A percentile compares a stretch with the other conserved stretches of the same genome.
Evolutionary conservation across 2,888 invertebrate genomes (phyloP).

Genomic region (Diogma glabrata): DNA sequence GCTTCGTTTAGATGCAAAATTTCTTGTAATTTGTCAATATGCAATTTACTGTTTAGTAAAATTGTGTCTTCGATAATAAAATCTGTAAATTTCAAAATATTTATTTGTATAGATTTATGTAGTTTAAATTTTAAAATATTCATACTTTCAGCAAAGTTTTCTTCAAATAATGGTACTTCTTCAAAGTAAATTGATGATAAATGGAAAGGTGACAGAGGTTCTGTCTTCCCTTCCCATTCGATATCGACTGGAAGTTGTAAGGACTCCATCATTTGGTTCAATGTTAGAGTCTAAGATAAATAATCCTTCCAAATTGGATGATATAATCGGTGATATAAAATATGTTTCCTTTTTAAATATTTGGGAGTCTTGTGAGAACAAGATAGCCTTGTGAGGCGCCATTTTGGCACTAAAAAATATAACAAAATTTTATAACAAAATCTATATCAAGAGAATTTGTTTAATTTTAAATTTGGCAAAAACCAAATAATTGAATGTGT

Average conservation of each 20-base stretch:
- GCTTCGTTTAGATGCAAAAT: no score
- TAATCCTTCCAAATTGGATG: not conserved
- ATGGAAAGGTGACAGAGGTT: conserved; percentile 32
- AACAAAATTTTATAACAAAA: no score
- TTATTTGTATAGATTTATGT: not conserved
- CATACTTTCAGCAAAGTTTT: conserved; percentile 20
- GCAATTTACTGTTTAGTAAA: conserved; percentile 5
- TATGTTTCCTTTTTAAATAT: conserved; percentile 14
- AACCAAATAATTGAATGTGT: no score
- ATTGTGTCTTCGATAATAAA: conserved; percentile 4
- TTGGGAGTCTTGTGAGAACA: conserved; percentile 46
- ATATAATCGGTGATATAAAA: not conserved
- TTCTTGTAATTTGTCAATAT: no score
- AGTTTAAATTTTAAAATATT: not conserved
- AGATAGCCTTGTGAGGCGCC: conserved; percentile 59
- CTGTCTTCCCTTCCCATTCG: conserved; percentile 34
- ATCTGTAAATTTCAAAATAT: not conserved
- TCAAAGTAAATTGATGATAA: conserved; percentile 22
- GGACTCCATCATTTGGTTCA: conserved; percentile 28
- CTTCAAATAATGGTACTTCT: conserved; percentile 18
- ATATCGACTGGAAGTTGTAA: conserved; percentile 32
- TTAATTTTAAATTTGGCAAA: no score
- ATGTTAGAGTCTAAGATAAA: conserved; percentile 8
- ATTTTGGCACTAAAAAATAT: conserved; percentile 64
- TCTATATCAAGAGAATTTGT: no score